These are phyloP conservation scores for Upupa epops DNA, from an alignment of 2,113 vertebrate species.

Conservation along the genomic window DNA sequence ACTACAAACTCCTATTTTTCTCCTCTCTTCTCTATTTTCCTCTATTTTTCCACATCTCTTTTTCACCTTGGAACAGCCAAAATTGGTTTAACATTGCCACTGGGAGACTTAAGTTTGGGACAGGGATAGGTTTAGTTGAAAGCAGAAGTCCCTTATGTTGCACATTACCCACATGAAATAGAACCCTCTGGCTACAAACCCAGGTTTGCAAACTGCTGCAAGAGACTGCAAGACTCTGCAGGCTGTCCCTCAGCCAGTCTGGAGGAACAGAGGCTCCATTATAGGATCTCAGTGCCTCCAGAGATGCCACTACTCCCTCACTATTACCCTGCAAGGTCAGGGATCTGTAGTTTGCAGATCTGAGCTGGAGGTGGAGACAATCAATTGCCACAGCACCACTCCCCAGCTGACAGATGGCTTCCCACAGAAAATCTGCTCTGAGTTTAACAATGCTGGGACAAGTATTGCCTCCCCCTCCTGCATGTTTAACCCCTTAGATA, in stretches of 20 bases:
- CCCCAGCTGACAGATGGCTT: conserved; percentile 57
- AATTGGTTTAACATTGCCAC: not conserved
- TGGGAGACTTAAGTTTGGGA: not conserved
- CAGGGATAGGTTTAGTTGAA: not conserved
- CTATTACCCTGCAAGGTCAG: conserved; percentile 35
- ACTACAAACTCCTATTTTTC: not conserved
- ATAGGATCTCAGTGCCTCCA: not conserved
- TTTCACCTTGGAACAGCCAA: not conserved
- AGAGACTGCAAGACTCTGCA: not conserved
- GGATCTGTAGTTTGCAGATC: conserved; percentile 9
- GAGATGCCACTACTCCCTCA: not conserved
- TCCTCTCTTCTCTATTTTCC: no score
- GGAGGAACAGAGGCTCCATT: not conserved
- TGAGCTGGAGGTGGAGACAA: conserved; percentile 37
- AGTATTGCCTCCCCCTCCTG: conserved; percentile 27
- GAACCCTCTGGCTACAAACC: not conserved
- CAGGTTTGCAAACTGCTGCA: not conserved
- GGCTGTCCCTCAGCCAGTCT: not conserved
- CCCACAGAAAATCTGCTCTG: conserved; percentile 62
- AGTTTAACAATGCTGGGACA: not conserved
- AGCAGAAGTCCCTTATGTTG: not conserved
- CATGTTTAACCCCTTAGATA: not conserved
- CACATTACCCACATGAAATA: not conserved
- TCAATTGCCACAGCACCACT: conserved; percentile 51
- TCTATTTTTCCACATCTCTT: not conserved